Evolutionary conservation across 2,888 invertebrate genomes (phyloP).

Genomic region (Plagodis dolabraria): DNA sequence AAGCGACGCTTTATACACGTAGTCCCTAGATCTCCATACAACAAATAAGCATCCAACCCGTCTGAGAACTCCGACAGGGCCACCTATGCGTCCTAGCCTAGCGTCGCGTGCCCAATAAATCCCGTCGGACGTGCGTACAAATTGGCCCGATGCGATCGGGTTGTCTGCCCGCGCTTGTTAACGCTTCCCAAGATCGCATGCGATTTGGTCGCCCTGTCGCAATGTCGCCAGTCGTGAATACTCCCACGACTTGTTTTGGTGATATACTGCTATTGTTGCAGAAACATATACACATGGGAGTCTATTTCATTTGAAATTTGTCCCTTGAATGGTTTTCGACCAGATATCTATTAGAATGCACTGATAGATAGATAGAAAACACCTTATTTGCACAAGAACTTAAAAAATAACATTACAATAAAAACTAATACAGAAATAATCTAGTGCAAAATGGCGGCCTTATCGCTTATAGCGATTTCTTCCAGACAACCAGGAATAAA

Average conservation of each 20-base stretch:
- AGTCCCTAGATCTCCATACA: no score
- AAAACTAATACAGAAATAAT: no score
- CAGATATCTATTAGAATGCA: no score
- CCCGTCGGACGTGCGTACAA: slow-evolving; percentile 73
- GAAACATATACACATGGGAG: slow-evolving; percentile 6
- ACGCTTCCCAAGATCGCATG: slow-evolving; percentile 52
- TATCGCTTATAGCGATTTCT: no score
- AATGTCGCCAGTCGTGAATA: slow-evolving; percentile 24
- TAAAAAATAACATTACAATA: no score
- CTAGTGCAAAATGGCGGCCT: no score
- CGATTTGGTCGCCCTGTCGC: slow-evolving; percentile 37
- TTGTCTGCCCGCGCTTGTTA: slow-evolving; percentile 70
- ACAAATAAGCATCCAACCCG: not conserved
- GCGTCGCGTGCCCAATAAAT: slow-evolving; percentile 78
- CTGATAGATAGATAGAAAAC: no score
- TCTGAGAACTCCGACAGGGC: slow-evolving; percentile 40
- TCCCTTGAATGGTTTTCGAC: no score
- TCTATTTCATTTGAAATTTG: not conserved
- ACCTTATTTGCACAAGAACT: no score
- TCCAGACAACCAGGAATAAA: no score
- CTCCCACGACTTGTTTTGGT: slow-evolving; percentile 36
- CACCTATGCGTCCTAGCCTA: slow-evolving; percentile 59
- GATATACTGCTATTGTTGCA: slow-evolving; percentile 18
- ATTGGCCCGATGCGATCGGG: slow-evolving; percentile 74
- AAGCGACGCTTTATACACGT: no score